Conservation (phyloP, 2,113 vertebrate species). For the Procapra przewalskii region DNA sequence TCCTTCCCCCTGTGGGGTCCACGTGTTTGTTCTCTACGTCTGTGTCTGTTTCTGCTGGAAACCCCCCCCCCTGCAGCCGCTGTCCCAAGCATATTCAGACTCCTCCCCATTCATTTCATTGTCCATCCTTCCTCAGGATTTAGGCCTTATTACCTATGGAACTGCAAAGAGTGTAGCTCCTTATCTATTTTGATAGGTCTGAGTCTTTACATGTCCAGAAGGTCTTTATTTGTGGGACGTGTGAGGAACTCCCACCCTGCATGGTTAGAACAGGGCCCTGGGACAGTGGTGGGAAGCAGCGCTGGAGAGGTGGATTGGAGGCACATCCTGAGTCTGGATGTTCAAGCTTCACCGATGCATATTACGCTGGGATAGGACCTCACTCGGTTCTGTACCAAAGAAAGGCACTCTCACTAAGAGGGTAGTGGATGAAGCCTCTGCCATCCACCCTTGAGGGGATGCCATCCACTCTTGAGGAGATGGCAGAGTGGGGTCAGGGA, state of each 20-base stretch:
- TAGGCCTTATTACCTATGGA: neutral
- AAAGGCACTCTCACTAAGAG: neutral
- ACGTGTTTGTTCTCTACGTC: neutral
- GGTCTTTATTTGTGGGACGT: neutral
- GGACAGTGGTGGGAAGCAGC: neutral
- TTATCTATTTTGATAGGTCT: neutral
- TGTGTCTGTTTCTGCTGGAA: neutral
- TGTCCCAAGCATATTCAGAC: neutral
- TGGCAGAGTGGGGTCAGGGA: neutral
- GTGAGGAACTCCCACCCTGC: neutral
- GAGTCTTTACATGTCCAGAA: neutral
- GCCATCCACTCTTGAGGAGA: neutral
- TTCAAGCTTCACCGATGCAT: neutral
- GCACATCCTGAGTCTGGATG: neutral
- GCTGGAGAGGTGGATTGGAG: neutral
- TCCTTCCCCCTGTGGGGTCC: neutral
- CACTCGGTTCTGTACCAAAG: neutral
- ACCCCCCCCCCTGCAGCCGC: accelerated
- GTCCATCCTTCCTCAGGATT: neutral
- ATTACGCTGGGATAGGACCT: neutral
- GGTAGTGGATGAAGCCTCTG: neutral
- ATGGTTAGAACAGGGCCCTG: neutral
- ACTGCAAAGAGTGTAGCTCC: neutral
- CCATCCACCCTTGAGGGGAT: neutral
- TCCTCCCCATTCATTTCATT: neutral